These are phyloP conservation scores for Myocastor coypus DNA, from an alignment of 2,113 vertebrate species.

Conservation along the genomic window DNA sequence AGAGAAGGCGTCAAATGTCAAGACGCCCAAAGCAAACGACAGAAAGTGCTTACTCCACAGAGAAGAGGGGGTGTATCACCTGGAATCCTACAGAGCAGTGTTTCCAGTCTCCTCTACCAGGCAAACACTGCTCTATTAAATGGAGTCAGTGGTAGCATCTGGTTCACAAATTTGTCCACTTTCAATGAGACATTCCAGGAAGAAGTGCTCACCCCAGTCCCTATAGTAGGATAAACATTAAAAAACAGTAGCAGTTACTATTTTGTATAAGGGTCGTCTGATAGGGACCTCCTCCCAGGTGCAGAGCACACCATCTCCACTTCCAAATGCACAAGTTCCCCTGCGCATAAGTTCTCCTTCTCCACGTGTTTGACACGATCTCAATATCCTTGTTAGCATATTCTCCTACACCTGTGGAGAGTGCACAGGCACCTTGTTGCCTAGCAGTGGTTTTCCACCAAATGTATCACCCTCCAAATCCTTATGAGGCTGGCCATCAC, in stretches of 20 bases:
- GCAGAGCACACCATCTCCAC: too few relatives aligned
- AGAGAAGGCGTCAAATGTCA: neutral
- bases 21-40: neutral
- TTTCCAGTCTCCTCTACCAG: neutral
- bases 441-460: constrained; percentile 27
- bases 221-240: neutral
- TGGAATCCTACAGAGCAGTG: neutral
- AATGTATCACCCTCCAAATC: constrained; percentile 67
- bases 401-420: neutral
- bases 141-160: neutral
- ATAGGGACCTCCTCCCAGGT: neutral
- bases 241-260: neutral
- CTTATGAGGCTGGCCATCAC: constrained; percentile 52
- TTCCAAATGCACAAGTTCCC: neutral
- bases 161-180: neutral
- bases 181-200: neutral
- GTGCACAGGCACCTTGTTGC: neutral
- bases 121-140: neutral
- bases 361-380: neutral
- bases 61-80: neutral
- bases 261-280: neutral
- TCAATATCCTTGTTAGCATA: neutral
- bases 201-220: neutral
- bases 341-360: neutral
- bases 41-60: fast-evolving